Evolutionary conservation across 2,797 vertebrate species (phyloP).

Genomic region (Mormyrops attenuatus): DNA sequence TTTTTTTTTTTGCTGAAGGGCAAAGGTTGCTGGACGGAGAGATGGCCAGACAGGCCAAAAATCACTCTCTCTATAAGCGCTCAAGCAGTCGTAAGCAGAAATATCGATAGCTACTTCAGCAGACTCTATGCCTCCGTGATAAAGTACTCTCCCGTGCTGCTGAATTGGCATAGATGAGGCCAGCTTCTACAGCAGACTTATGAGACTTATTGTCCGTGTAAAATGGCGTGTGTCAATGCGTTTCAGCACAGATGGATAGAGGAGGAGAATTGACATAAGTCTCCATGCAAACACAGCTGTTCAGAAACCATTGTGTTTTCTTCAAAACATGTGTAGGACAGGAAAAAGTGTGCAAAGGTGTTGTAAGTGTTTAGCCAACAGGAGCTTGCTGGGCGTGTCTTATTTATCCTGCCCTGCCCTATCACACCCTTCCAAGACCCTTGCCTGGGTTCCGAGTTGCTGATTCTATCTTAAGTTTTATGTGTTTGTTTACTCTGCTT

Average conservation of each 20-base stretch:
- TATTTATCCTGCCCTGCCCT: background rate
- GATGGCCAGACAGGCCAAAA: background rate
- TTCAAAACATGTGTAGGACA: background rate
- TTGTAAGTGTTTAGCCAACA: conserved; percentile 6
- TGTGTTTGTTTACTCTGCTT: background rate
- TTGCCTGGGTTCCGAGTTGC: background rate
- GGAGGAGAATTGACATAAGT: background rate
- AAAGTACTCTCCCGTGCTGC: background rate
- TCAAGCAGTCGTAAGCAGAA: background rate
- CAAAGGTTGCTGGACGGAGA: background rate
- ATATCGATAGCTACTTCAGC: background rate
- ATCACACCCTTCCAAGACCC: background rate
- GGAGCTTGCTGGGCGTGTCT: background rate
- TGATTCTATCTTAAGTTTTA: background rate
- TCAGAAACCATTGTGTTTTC: background rate
- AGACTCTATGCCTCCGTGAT: background rate
- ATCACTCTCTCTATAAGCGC: background rate
- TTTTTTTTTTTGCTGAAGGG: background rate
- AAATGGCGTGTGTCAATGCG: background rate
- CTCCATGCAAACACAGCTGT: background rate
- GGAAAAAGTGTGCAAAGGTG: background rate
- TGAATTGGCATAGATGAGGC: background rate
- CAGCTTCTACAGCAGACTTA: background rate
- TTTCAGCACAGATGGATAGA: background rate
- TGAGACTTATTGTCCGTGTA: background rate